phyloP scores from a whole-genome alignment of 2,797 vertebrate genomes.

The Lithobates pipiens region DNA sequence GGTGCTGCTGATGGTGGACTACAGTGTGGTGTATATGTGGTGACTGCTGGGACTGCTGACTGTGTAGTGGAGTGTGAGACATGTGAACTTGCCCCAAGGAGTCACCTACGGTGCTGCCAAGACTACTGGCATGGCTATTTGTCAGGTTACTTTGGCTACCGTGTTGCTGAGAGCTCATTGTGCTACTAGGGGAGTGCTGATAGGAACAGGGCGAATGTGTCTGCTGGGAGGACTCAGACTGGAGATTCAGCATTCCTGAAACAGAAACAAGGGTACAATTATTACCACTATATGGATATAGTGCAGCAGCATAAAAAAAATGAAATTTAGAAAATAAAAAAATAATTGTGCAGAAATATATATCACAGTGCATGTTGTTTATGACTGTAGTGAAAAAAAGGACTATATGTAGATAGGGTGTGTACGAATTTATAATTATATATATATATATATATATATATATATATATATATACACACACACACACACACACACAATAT shows the following conservation, averaged over 20 bases:
- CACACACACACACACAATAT: too few species aligned
- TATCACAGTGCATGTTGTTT: too few species aligned
- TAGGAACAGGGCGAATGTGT: conserved; percentile 92
- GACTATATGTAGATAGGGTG: too few species aligned
- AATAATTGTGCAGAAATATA: too few species aligned
- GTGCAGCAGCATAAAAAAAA: too few species aligned
- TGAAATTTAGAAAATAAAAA: too few species aligned
- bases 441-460: too few species aligned
- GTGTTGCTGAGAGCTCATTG: conserved; percentile 83
- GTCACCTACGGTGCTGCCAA: conserved; percentile 66
- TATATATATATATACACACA: too few species aligned
- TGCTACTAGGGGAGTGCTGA: conserved; percentile 88
- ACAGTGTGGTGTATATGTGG: conserved; percentile 80
- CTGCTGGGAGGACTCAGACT: conserved; percentile 87
- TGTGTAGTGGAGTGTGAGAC: conserved; percentile 82
- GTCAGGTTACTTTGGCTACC: conserved; percentile 85
- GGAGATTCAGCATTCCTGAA: conserved; percentile 88
- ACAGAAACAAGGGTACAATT: neutral
- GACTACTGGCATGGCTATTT: conserved; percentile 73
- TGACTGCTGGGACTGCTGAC: conserved; percentile 73
- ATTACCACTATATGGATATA: too few species aligned
- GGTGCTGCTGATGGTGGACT: conserved; percentile 74
- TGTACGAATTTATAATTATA: too few species aligned
- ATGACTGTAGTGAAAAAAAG: too few species aligned
- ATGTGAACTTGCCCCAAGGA: conserved; percentile 84